Evolutionary conservation across 2,888 invertebrate species (phyloP), one percentile per base, ranked within the genome.

Genomic region (Drosophila macrospina): DNA sequence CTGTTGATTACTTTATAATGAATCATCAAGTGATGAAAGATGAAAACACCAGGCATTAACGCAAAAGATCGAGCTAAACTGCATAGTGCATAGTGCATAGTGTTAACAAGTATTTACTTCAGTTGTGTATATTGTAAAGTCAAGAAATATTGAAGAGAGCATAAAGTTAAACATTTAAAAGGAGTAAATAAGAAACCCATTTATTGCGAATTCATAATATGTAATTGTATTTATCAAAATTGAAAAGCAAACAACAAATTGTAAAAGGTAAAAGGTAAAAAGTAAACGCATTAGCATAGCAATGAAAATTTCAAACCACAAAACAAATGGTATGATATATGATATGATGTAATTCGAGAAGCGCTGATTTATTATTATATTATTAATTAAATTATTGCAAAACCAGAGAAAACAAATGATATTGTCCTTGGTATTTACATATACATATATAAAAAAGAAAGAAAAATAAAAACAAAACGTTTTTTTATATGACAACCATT

Each of bases 371-470:
- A 91, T 86, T 90, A 90, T 89, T 86, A 89, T 75, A 83, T 89
- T 83, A 89, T 80, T 90, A 88, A 90, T 89, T 90, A 89, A 87
- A 89, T 88, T 77, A 90, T 86, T 89, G 80, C 88, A 78, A 87
- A 78, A 74, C 79, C 77, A 76, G 74, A 69, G 63, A 86, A 86
- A 88, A 79, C 89, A 90, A 90, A 87, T 89, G 83, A 90, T 88
- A 90, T 90, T 90, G 90, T 90, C 89, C 89, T 90, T 90, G 90
- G 90, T 90, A 91, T 90, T 91, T 90, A 91, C 90, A 90, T 88
- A 90, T 89, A 90, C 88, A 89, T 82, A 85, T 68, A 79, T 68
- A 68, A 73, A 74, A 70, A 64, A 74, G 70, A 59, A 69, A 52
- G 47, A 67, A 60, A 66, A 75, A 80, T 63, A 80, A 66, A 79